phyloP scores from a whole-genome alignment of 2,888 invertebrate species.

The Leptogaster cylindrica region DNA sequence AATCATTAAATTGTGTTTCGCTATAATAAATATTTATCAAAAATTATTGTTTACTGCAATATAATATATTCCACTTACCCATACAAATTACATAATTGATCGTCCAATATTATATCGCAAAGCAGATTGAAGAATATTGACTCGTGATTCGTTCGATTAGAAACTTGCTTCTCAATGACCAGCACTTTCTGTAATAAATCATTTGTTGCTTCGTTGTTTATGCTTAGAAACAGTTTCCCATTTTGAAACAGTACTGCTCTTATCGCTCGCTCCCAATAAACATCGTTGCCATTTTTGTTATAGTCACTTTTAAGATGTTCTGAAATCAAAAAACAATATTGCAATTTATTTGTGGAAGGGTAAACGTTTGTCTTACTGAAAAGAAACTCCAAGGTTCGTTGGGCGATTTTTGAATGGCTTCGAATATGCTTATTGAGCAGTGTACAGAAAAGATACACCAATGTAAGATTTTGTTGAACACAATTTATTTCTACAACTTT shows the following conservation, averaged over 20 bases:
- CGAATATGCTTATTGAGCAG: constrained; percentile 53
- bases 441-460: constrained; percentile 61
- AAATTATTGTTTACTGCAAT: not conserved
- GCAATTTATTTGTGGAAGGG: not conserved
- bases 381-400: constrained; percentile 45
- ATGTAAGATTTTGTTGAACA: constrained; percentile 64
- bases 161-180: too few relatives aligned
- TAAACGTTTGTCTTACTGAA: constrained; percentile 39
- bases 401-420: constrained; percentile 42
- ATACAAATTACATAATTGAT: constrained; percentile 57
- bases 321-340: not conserved
- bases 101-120: constrained; percentile 62
- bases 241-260: constrained; percentile 52
- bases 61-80: constrained; percentile 51
- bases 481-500: constrained; percentile 62
- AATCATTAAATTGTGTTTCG: constrained; percentile 60
- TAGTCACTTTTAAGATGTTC: not conserved
- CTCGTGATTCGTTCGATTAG: too few relatives aligned
- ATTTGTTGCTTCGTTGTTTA: constrained; percentile 47
- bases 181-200: constrained; percentile 48
- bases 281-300: not conserved
- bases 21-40: constrained; percentile 54
- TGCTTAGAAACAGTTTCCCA: constrained; percentile 49
- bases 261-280: constrained; percentile 50
- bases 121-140: constrained; percentile 63